Evolutionary conservation across 2,797 vertebrate species (phyloP).

Genomic region (Remorina albescens): DNA sequence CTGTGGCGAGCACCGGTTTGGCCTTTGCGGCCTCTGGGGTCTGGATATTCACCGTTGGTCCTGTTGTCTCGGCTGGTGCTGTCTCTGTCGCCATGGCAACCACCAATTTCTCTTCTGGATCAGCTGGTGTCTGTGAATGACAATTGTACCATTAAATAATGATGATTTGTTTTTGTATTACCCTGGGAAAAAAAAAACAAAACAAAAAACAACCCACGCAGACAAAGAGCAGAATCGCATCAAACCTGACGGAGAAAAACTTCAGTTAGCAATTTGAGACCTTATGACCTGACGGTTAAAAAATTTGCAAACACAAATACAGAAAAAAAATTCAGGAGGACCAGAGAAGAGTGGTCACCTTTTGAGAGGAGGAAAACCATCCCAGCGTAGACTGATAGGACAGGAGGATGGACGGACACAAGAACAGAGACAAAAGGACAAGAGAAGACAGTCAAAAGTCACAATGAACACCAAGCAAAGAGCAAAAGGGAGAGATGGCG

Average conservation of each 20-base stretch:
- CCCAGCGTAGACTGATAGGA: slow-evolving; percentile 88
- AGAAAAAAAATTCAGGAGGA: slow-evolving; percentile 20
- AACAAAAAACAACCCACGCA: slow-evolving; percentile 1
- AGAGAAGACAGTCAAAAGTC: slow-evolving; percentile 65
- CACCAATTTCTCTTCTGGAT: slow-evolving; percentile 75
- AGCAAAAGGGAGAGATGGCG: slow-evolving; percentile 19
- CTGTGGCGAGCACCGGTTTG: neutral
- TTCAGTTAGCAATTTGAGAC: slow-evolving; percentile 1
- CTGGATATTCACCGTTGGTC: slow-evolving; percentile 82
- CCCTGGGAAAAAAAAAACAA: neutral
- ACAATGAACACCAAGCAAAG: slow-evolving; percentile 40
- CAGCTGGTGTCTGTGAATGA: slow-evolving; percentile 86
- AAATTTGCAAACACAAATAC: neutral
- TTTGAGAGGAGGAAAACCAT: slow-evolving; percentile 81
- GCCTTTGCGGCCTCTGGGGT: slow-evolving; percentile 46
- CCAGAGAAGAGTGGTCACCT: slow-evolving; percentile 88
- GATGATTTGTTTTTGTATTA: neutral
- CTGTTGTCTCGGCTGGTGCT: slow-evolving; percentile 80
- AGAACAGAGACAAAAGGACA: slow-evolving; percentile 54
- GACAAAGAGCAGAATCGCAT: slow-evolving; percentile 8
- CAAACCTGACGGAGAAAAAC: slow-evolving; percentile 35
- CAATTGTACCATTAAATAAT: slow-evolving; percentile 68
- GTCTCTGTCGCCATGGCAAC: slow-evolving; percentile 81
- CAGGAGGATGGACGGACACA: slow-evolving; percentile 50
- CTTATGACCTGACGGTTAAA: slow-evolving; percentile 9